Conservation (phyloP, 2,113 vertebrate genomes). For the Poeciliopsis retropinna region DNA sequence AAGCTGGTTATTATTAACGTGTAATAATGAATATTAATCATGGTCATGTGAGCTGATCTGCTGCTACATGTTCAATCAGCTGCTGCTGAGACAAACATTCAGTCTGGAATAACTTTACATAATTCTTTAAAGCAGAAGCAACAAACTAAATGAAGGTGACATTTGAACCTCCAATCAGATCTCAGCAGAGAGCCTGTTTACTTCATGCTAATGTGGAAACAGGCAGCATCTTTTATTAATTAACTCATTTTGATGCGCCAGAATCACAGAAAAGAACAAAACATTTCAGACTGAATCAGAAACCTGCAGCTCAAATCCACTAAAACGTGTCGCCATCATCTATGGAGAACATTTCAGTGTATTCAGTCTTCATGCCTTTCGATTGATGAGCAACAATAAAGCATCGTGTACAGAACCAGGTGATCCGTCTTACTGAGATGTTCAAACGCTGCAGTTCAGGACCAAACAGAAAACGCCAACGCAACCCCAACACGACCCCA, state of each 20-base stretch:
- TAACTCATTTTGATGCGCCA: neutral
- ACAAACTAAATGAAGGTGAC: slow-evolving; percentile 33
- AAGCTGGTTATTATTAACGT: slow-evolving; percentile 14
- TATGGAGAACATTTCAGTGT: too few species aligned
- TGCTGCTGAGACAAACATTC: neutral
- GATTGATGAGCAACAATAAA: too few species aligned
- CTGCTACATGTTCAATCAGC: slow-evolving; percentile 36
- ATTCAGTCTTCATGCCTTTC: too few species aligned
- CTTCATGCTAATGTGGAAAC: slow-evolving; percentile 11
- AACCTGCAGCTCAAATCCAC: neutral
- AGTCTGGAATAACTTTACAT: slow-evolving; percentile 55
- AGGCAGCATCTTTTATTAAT: neutral
- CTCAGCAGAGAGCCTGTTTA: slow-evolving; percentile 2
- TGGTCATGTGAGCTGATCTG: slow-evolving; percentile 39
- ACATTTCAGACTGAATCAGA: neutral
- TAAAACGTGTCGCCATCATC: too few species aligned
- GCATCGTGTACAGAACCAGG: neutral
- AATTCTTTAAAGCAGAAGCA: slow-evolving; percentile 26
- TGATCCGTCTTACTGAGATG: too few species aligned
- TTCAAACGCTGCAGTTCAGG: neutral
- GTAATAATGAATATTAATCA: slow-evolving; percentile 21
- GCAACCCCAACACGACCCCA: too few species aligned
- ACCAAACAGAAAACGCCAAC: neutral
- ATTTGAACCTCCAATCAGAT: slow-evolving; percentile 54
- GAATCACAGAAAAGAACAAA: neutral